Percentiles rank a stretch among this genome's conserved stretches.
These are phyloP conservation scores for Meloidogyne exigua DNA, from an alignment of 1,140 invertebrate species.

Conservation along the genomic window DNA sequence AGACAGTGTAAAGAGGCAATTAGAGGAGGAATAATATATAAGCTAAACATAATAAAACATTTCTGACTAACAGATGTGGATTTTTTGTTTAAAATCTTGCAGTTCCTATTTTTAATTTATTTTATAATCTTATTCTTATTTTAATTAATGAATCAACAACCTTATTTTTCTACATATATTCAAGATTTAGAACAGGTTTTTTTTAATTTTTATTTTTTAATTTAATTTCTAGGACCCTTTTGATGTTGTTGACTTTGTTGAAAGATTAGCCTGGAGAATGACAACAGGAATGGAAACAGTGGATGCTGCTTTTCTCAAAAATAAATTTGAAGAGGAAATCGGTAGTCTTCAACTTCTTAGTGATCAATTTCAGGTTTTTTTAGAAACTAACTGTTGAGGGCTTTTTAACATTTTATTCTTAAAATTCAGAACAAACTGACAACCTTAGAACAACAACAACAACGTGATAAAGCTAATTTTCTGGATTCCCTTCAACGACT, in stretches of 20 bases:
- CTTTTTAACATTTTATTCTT: background rate
- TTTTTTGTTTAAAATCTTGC: too few species aligned
- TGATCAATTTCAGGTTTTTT: constrained; percentile 54
- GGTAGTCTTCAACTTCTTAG: constrained; percentile 57
- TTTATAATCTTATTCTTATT: background rate
- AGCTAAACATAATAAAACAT: too few species aligned
- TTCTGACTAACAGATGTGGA: too few species aligned
- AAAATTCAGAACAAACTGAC: constrained; percentile 59
- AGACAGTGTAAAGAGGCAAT: too few species aligned
- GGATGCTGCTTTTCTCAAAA: constrained; percentile 54
- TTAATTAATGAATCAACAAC: constrained; percentile 36
- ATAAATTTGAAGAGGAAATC: constrained; percentile 62
- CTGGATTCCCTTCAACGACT: constrained; percentile 48
- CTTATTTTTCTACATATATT: constrained; percentile 61
- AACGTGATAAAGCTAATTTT: constrained; percentile 56
- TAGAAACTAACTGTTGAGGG: background rate
- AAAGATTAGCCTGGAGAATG: constrained; percentile 87
- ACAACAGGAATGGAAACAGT: constrained; percentile 70
- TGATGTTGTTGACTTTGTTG: constrained; percentile 93
- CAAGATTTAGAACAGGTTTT: constrained; percentile 61
- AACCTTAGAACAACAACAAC: constrained; percentile 46
- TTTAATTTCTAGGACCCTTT: constrained; percentile 75
- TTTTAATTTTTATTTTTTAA: constrained; percentile 3
- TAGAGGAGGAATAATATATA: too few species aligned
- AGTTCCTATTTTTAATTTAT: background rate